These are phyloP conservation scores for Scortum barcoo DNA, from an alignment of 2,113 vertebrate species.

Conservation along the genomic window DNA sequence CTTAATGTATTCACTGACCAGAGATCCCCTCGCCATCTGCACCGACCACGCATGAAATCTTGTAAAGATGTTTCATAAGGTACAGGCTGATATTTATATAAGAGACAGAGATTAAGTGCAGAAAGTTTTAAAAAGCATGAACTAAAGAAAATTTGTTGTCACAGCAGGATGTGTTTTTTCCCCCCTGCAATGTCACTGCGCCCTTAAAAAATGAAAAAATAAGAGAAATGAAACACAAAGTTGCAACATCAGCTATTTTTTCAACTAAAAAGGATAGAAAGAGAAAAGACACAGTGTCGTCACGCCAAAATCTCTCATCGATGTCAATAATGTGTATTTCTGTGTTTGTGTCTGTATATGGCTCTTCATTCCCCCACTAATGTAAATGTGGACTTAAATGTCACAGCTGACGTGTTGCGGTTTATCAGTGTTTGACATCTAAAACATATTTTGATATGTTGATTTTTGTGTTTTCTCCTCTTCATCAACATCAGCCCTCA, in stretches of 20 bases:
- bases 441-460: constrained; percentile 1
- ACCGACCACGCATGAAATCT: no score
- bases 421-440: neutral
- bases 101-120: neutral
- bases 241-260: constrained; percentile 23
- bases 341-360: neutral
- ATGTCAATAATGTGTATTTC: neutral
- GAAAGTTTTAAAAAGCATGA: no score
- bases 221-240: constrained; percentile 49
- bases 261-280: neutral
- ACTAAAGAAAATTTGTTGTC: no score
- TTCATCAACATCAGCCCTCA: neutral
- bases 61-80: neutral
- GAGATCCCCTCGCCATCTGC: no score
- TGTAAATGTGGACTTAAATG: neutral
- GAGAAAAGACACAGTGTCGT: neutral
- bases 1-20: neutral
- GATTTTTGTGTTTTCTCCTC: no score
- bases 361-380: neutral
- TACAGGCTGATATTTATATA: neutral
- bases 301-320: constrained; percentile 6
- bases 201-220: constrained; percentile 12
- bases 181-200: neutral
- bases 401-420: neutral
- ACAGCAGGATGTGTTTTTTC: neutral